Evolutionary conservation across 1,140 invertebrate species (phyloP), one percentile per base, ranked within the genome.

Genomic region (Ostrea denselamellosa): DNA sequence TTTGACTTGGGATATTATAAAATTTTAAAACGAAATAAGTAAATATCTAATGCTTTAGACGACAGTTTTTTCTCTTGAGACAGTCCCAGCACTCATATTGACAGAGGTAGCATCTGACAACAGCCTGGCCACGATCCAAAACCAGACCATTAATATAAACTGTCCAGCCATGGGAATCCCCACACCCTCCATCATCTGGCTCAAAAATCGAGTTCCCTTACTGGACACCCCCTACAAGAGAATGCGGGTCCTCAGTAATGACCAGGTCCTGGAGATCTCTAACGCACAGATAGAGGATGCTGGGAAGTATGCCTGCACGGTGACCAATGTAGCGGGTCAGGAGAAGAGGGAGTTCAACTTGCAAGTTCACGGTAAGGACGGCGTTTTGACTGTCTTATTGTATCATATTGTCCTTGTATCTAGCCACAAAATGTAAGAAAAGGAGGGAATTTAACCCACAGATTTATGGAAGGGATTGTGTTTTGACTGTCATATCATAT

Each of bases 291-390:
- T 93, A 56, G 93, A 93, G 81, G 95, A 96, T 88, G 92, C 93
- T 84, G 95, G 94, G 25, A 92, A 87, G 14, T 96, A 96, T 90
- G 95, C 93, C 8, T 96, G 96, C 90, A 88, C 93, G n/a, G 96
- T 95, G 54, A 93, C 93, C n/a, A 96, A 96, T 90, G 90, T 92
- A 19, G 95, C 95, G 34, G 95, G 95, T 10, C 90, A 94, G 83
- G 93, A 93, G 7, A 91, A 92, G 68, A 92, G 94, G 84, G 87
- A 92, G 14, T 95, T 95, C 88, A 91, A 93, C 28, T 88, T 96
- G 10, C 56, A 92, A 83, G 94, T 95, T 8, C 90, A 92, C 84
- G 93, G 94, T 94, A 65, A 92, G 93, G 87, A 62, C 7, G 10
- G 25, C 25, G 19, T 2, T 44, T 44, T 44, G 34, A 44, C 34